These are phyloP conservation scores for Acleris laterana DNA, from an alignment of 2,888 invertebrate species.

Conservation along the genomic window DNA sequence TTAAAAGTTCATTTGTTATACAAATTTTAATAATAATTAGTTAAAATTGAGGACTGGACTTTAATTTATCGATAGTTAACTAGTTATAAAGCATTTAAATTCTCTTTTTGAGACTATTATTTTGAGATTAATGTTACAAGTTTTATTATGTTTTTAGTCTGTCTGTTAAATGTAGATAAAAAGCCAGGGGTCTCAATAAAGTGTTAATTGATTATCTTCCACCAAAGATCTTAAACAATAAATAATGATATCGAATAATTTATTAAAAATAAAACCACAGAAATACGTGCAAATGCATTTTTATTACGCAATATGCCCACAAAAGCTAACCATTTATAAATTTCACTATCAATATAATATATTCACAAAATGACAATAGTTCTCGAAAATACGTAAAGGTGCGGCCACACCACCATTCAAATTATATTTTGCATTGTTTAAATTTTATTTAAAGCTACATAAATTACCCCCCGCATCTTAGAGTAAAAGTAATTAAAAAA, in stretches of 20 bases:
- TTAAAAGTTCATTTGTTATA: too few relatives aligned
- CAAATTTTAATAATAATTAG: too few relatives aligned
- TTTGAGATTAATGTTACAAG: too few relatives aligned
- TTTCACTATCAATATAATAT: slow-evolving; percentile 71
- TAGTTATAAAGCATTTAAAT: too few relatives aligned
- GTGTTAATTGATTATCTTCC: not conserved
- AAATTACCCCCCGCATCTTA: not conserved
- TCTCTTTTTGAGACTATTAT: too few relatives aligned
- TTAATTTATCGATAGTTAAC: too few relatives aligned
- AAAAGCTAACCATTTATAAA: slow-evolving; percentile 81
- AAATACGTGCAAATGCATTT: slow-evolving; percentile 73
- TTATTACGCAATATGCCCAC: slow-evolving; percentile 82
- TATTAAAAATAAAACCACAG: slow-evolving; percentile 58
- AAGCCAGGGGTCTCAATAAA: not conserved
- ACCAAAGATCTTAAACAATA: slow-evolving; percentile 24
- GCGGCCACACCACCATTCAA: not conserved
- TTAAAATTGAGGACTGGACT: too few relatives aligned
- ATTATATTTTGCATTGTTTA: too few relatives aligned
- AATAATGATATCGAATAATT: slow-evolving; percentile 14
- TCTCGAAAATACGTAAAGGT: slow-evolving; percentile 46
- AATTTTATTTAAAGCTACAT: not conserved
- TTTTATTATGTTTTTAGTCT: too few relatives aligned
- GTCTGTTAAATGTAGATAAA: too few relatives aligned
- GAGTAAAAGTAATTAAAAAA: not conserved
- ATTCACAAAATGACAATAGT: slow-evolving; percentile 62